Percentiles rank a stretch among this genome's conserved stretches.
Evolutionary conservation across 2,113 vertebrate genomes (phyloP).

Genomic region (Nothocercus julius): DNA sequence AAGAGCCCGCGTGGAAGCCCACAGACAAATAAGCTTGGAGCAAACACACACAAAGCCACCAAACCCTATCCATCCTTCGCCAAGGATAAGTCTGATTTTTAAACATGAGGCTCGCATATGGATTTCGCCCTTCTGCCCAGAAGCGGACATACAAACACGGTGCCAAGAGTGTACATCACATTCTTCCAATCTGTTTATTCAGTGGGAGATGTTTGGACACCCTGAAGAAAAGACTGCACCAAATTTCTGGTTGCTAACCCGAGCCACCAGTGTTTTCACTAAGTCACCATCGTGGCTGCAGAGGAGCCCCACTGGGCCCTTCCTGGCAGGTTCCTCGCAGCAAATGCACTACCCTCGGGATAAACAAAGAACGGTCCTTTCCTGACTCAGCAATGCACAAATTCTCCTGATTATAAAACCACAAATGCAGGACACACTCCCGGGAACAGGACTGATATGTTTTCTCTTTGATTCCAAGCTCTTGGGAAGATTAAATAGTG

Average conservation of each 20-base stretch:
- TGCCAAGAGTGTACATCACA: neutral
- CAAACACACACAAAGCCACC: neutral
- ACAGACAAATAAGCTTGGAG: neutral
- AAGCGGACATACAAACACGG: accelerated
- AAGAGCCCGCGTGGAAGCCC: neutral
- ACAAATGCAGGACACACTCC: slow-evolving; percentile 36
- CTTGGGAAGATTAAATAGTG: slow-evolving; percentile 74
- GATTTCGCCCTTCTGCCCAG: neutral
- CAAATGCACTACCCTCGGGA: slow-evolving; percentile 43
- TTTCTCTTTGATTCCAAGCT: slow-evolving; percentile 60
- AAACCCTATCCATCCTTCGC: neutral
- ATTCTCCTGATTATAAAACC: slow-evolving; percentile 48
- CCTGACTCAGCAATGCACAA: slow-evolving; percentile 32
- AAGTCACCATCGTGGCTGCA: neutral
- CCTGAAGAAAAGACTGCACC: neutral
- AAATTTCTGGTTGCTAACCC: neutral
- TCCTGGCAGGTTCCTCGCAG: slow-evolving; percentile 16
- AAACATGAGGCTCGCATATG: neutral
- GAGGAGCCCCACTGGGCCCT: neutral
- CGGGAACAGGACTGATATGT: slow-evolving; percentile 23
- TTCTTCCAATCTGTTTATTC: neutral
- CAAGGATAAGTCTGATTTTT: accelerated
- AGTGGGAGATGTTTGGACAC: neutral
- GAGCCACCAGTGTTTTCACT: neutral
- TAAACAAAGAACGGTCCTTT: slow-evolving; percentile 26